Percentiles rank a stretch among this genome's conserved stretches.
phyloP scores from a whole-genome alignment of 2,113 vertebrate genomes.

The Mobula hypostoma region DNA sequence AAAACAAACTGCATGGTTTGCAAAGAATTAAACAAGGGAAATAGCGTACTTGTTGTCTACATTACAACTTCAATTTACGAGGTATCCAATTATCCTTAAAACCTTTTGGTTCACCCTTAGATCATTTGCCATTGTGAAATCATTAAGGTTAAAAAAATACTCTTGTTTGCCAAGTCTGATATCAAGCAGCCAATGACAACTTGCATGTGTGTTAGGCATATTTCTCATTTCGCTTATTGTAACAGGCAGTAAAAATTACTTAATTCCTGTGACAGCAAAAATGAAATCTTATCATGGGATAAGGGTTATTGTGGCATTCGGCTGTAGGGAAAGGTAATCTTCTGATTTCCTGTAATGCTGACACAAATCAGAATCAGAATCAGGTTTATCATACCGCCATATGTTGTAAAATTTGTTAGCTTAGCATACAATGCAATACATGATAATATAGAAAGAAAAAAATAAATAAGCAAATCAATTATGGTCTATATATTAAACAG shows the following conservation, averaged over 20 bases:
- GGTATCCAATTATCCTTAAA: background rate
- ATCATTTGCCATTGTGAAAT: background rate
- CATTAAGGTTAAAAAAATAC: background rate
- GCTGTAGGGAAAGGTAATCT: background rate
- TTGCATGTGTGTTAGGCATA: background rate
- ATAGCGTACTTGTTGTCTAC: background rate
- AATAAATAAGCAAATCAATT: too few relatives aligned
- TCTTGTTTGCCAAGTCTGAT: background rate
- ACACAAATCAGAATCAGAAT: background rate
- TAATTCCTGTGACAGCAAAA: background rate
- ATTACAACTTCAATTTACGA: background rate
- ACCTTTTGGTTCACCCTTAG: background rate
- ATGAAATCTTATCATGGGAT: background rate
- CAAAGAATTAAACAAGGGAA: background rate
- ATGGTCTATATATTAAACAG: too few relatives aligned
- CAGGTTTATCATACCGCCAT: too few relatives aligned
- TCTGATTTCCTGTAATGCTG: background rate
- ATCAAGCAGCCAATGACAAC: background rate
- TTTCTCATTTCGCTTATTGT: background rate
- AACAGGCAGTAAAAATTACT: background rate
- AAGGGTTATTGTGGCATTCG: background rate
- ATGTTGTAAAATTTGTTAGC: too few relatives aligned
- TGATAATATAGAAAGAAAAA: too few relatives aligned
- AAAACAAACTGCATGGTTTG: background rate
- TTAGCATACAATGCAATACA: too few relatives aligned